These are phyloP conservation scores for Rhabdophis nuchalis DNA, from an alignment of 2,797 vertebrate species.

Conservation along the genomic window DNA sequence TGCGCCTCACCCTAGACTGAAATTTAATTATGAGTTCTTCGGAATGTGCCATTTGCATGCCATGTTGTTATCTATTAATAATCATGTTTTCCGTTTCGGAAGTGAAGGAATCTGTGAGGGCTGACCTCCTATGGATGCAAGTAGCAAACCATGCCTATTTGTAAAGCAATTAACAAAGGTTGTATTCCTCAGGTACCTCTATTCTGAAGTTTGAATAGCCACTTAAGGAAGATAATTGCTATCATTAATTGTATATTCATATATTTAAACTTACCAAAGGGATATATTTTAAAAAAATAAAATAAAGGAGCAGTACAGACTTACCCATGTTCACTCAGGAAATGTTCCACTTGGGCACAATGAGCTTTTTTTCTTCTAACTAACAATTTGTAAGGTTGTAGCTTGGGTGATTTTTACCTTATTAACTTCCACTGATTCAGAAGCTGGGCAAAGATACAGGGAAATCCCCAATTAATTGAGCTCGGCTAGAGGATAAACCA, in stretches of 20 bases:
- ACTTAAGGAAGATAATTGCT: neutral
- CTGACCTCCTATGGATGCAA: neutral
- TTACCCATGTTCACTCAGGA: neutral
- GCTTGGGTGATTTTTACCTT: neutral
- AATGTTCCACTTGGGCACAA: neutral
- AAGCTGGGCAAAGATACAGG: slow-evolving; percentile 2
- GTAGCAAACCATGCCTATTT: neutral
- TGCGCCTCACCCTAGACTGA: neutral
- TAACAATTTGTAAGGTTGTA: neutral
- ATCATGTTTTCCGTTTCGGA: neutral
- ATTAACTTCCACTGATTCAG: neutral
- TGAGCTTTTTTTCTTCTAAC: neutral
- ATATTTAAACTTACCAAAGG: neutral
- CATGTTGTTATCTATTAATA: neutral
- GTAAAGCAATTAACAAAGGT: neutral
- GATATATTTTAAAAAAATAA: neutral
- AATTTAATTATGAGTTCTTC: neutral
- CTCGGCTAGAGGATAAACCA: neutral
- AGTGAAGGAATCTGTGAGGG: neutral
- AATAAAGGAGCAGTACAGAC: neutral
- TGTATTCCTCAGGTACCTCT: neutral
- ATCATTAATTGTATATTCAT: neutral
- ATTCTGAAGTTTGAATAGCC: neutral
- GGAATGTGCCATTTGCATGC: neutral
- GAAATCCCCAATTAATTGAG: neutral